A percentile compares a stretch with the other conserved stretches of the same genome.
Conservation (phyloP, 1,140 invertebrate genomes). For the Coboldia fuscipes region DNA sequence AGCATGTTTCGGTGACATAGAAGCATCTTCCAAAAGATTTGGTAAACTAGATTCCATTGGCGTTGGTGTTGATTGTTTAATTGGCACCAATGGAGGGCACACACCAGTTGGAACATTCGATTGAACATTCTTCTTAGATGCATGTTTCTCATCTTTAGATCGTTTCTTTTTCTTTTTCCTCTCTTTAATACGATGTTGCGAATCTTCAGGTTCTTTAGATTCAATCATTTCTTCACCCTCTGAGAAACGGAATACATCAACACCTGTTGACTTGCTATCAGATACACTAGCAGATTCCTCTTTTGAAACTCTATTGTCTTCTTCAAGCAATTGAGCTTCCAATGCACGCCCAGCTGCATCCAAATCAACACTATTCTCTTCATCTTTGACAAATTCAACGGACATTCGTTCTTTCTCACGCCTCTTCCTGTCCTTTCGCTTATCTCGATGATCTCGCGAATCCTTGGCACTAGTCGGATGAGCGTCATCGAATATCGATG, state of each 20-base stretch:
- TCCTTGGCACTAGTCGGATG: not conserved
- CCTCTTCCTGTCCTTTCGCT: slow-evolving; percentile 44
- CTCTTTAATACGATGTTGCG: slow-evolving; percentile 37
- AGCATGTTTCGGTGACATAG: no score
- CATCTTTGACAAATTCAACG: slow-evolving; percentile 23
- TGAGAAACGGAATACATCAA: slow-evolving; percentile 20
- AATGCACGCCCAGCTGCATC: slow-evolving; percentile 57
- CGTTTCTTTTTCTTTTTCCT: slow-evolving; percentile 68
- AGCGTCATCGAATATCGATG: not conserved
- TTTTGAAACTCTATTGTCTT: slow-evolving; percentile 21
- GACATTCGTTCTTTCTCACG: slow-evolving; percentile 28
- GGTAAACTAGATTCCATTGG: no score
- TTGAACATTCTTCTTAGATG: slow-evolving; percentile 1
- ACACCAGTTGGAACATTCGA: not conserved
- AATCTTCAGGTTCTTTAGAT: slow-evolving; percentile 3
- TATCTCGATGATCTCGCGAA: slow-evolving; percentile 26
- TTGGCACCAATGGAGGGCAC: not conserved
- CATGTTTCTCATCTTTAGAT: slow-evolving; percentile 51
- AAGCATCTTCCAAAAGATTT: no score
- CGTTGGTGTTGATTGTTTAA: slow-evolving; percentile 6
- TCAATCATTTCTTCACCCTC: slow-evolving; percentile 26
- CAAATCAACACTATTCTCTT: slow-evolving; percentile 57
- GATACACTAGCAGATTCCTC: slow-evolving; percentile 6
- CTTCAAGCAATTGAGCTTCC: slow-evolving; percentile 51
- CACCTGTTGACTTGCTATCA: slow-evolving; percentile 3